Evolutionary conservation across 2,888 invertebrate genomes (phyloP).

Genomic region (Protodeltote pygarga): DNA sequence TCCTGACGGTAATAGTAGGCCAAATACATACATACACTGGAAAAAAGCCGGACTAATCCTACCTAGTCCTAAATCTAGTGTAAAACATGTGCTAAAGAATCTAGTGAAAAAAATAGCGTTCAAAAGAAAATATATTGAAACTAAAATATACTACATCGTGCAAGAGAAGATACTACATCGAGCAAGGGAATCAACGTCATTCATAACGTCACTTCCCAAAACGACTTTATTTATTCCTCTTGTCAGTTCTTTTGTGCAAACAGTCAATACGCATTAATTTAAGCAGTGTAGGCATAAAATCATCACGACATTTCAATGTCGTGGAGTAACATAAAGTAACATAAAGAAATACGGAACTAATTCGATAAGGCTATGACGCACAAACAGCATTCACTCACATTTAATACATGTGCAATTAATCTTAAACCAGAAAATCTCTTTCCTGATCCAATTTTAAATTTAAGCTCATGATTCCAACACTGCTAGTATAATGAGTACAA

Average conservation of each 20-base stretch:
- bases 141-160: too few species aligned
- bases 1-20: too few species aligned
- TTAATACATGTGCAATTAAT: constrained; percentile 28
- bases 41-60: too few species aligned
- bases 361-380: constrained; percentile 30
- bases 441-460: constrained; percentile 9
- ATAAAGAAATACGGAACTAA: constrained; percentile 50
- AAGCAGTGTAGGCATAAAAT: constrained; percentile 27
- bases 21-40: too few species aligned
- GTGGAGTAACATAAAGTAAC: constrained; percentile 21
- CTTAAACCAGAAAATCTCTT: constrained; percentile 12
- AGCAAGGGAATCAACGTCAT: too few species aligned
- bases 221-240: too few species aligned
- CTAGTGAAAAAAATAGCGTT: too few species aligned
- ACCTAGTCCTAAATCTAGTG: too few species aligned
- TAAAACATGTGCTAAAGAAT: too few species aligned
- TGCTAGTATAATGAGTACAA: constrained; percentile 5
- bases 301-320: constrained; percentile 52
- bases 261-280: constrained; percentile 1
- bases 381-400: constrained; percentile 6
- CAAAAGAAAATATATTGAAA: too few species aligned
- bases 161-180: too few species aligned
- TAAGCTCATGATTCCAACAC: constrained; percentile 1
- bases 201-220: too few species aligned
- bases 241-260: constrained; percentile 10